Evolutionary conservation across 2,113 vertebrate species (phyloP), one percentile per base, ranked within the genome.

Genomic region (Esox niger): DNA sequence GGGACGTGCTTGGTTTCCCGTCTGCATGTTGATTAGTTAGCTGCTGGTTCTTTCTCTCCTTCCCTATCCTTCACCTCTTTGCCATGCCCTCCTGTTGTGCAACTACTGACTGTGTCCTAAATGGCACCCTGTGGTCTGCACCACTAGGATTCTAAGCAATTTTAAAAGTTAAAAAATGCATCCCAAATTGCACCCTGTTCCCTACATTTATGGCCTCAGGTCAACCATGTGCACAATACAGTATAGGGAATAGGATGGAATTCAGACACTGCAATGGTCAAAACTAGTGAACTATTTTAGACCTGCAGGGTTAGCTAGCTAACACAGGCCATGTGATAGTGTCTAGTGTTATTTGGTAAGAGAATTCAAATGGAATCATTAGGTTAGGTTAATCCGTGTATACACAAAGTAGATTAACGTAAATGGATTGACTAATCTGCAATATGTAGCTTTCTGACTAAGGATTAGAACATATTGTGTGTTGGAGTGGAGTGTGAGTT

Each of bases 21-120:
- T 82, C 79, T 87, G 86, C 85, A 89, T 88, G 79, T 86, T 84
- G 86, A 88, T 88, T 68, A 52, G 47, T n/a, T 46, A 85, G 84
- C 76, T 82, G 80, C 77, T 81, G 81, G 69, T 68, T 75, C 71
- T 78, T 59, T 66, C n/a, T n/a, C n/a, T n/a, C n/a, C n/a, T n/a
- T n/a, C n/a, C n/a, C n/a, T 35, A 17, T 67, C 26, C 27, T 17
- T 17, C 13, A 43, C 64, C 49, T 63, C 61, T 58, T 73, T 64
- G 62, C 58, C 60, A 78, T 66, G 54, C 76, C 68, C 63, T 74
- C 59, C 47, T 58, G 81, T 75, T 61, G 49, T 69, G 47, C 47
- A 49, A 20, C n/a, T 6, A 7, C 10, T 38, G 38, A 6, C 38
- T 43, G 13, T 15, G 15, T 17, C 15, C 38, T 15, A 17, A 17